Percentiles rank a stretch among this genome's conserved stretches.
These are phyloP conservation scores for Agrotis ipsilon DNA, from an alignment of 2,888 invertebrate species.

Conservation along the genomic window DNA sequence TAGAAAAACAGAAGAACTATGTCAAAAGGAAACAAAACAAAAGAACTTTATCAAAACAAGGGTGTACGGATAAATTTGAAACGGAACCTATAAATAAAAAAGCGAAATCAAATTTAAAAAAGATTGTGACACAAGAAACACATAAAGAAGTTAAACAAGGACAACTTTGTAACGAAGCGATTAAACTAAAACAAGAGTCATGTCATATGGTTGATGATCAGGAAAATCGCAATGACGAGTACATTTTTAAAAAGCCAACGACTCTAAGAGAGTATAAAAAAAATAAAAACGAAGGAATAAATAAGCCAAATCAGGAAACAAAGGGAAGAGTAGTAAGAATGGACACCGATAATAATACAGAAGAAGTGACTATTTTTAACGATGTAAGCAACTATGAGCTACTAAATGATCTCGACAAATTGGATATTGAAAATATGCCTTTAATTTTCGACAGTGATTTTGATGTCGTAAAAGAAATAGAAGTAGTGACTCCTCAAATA, in stretches of 20 bases:
- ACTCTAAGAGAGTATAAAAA: conserved; percentile 26
- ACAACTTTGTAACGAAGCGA: conserved; percentile 29
- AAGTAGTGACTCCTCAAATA: conserved; percentile 30
- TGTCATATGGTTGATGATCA: conserved; percentile 27
- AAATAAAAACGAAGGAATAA: conserved; percentile 30
- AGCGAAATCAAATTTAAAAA: conserved; percentile 27
- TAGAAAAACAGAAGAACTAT: conserved; percentile 28
- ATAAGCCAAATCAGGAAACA: conserved; percentile 35
- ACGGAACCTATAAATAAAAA: conserved; percentile 21
- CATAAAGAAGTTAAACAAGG: conserved; percentile 20
- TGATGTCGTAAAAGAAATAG: conserved; percentile 32
- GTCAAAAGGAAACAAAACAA: conserved; percentile 25
- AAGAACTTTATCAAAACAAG: conserved; percentile 25
- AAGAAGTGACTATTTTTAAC: conserved; percentile 27
- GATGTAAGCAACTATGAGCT: conserved; percentile 23
- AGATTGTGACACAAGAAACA: conserved; percentile 28
- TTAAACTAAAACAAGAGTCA: conserved; percentile 30
- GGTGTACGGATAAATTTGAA: conserved; percentile 28
- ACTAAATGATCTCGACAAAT: conserved; percentile 23
- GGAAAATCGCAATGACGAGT: conserved; percentile 31
- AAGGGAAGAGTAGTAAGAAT: conserved; percentile 31
- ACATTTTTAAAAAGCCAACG: conserved; percentile 29
- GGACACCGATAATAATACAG: conserved; percentile 29
- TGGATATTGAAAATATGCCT: conserved; percentile 26
- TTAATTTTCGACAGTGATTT: conserved; percentile 30